A percentile compares a stretch with the other conserved stretches of the same genome.
These are phyloP conservation scores for Pseudomyrmex gracilis DNA, from an alignment of 1,140 invertebrate species.

Conservation along the genomic window DNA sequence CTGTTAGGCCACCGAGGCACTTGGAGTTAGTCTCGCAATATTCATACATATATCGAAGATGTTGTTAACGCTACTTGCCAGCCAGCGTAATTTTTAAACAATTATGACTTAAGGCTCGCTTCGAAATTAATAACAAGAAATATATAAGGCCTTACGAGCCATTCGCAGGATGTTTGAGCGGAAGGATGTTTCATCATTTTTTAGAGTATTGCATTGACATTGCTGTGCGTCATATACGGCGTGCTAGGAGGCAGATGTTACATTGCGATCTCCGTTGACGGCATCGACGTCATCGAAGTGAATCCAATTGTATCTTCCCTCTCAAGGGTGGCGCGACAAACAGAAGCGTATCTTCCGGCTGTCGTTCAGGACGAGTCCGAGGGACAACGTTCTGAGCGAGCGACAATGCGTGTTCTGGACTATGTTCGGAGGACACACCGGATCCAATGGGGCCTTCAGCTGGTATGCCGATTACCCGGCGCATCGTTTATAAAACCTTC, in stretches of 20 bases:
- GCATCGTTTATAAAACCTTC: constrained; percentile 77
- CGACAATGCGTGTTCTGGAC: constrained; percentile 80
- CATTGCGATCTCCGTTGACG: constrained; percentile 87
- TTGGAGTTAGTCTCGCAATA: too few relatives aligned
- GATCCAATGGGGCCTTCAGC: constrained; percentile 90
- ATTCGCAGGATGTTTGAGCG: too few relatives aligned
- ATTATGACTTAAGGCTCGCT: too few relatives aligned
- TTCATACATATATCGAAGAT: too few relatives aligned
- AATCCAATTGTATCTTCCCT: constrained; percentile 83
- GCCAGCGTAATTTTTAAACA: too few relatives aligned
- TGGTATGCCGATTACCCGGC: constrained; percentile 92
- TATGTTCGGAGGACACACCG: constrained; percentile 91
- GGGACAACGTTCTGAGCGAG: constrained; percentile 79
- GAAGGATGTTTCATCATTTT: too few relatives aligned
- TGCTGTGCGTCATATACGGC: constrained; percentile 73
- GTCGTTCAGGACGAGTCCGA: constrained; percentile 50
- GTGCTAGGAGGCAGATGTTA: constrained; percentile 85
- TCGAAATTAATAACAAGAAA: too few relatives aligned
- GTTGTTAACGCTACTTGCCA: too few relatives aligned
- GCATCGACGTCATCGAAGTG: constrained; percentile 86
- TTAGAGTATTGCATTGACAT: constrained; percentile 47
- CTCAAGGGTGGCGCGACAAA: constrained; percentile 81
- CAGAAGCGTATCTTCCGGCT: constrained; percentile 73
- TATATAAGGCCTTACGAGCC: too few relatives aligned
- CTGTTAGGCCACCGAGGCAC: too few relatives aligned